phyloP scores from a whole-genome alignment of 2,888 invertebrate genomes.

The Eupeodes latifasciatus region DNA sequence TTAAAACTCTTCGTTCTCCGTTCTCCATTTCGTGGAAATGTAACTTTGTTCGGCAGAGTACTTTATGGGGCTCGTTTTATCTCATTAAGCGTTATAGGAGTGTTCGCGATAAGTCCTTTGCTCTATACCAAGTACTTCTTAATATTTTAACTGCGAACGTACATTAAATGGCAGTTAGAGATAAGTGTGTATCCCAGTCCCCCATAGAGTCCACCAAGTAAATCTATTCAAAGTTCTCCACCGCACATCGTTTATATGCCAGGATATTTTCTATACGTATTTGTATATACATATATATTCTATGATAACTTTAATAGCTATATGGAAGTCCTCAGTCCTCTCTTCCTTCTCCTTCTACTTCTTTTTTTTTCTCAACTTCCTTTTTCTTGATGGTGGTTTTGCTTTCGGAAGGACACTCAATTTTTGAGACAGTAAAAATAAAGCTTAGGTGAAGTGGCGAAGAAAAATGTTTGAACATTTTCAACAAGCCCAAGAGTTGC shows the following conservation, averaged over 20 bases:
- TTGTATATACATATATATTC: background rate
- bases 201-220: slow-evolving; percentile 39
- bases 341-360: too few relatives aligned
- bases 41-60: slow-evolving; percentile 61
- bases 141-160: slow-evolving; percentile 70
- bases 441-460: slow-evolving; percentile 34
- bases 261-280: background rate
- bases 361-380: background rate
- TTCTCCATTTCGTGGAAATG: slow-evolving; percentile 46
- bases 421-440: slow-evolving; percentile 40
- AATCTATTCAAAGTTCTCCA: slow-evolving; percentile 47
- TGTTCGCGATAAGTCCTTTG: slow-evolving; percentile 39
- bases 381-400: slow-evolving; percentile 13
- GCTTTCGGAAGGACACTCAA: slow-evolving; percentile 45
- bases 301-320: slow-evolving; percentile 25
- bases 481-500: slow-evolving; percentile 45
- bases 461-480: slow-evolving; percentile 53
- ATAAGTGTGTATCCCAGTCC: slow-evolving; percentile 62
- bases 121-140: slow-evolving; percentile 44
- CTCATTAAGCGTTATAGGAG: slow-evolving; percentile 64
- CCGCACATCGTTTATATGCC: background rate
- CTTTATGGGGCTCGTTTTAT: slow-evolving; percentile 71
- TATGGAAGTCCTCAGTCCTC: background rate
- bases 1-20: slow-evolving; percentile 55
- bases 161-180: slow-evolving; percentile 74